Percentiles rank a stretch among this genome's conserved stretches.
These are phyloP conservation scores for Stigmatopora argus DNA, from an alignment of 2,113 vertebrate species.

Conservation along the genomic window DNA sequence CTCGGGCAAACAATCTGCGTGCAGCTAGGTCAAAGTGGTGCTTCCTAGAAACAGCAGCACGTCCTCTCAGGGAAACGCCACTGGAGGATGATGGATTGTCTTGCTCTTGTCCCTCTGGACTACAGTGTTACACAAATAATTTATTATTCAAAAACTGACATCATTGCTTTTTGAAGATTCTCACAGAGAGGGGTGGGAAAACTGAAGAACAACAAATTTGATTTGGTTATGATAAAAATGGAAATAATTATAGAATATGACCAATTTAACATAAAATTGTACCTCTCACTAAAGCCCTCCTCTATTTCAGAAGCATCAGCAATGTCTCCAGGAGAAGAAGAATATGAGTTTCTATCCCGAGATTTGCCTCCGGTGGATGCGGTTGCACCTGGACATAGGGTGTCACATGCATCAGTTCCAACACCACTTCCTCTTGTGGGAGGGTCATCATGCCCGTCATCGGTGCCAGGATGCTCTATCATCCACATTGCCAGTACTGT, in stretches of 20 bases:
- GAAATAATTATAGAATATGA: not conserved
- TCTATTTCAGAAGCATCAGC: conserved; percentile 85
- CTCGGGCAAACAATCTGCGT: conserved; percentile 86
- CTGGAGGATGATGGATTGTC: conserved; percentile 81
- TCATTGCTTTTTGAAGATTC: not conserved
- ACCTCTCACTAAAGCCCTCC: conserved; percentile 94
- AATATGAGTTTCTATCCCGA: conserved; percentile 73
- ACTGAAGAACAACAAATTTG: not conserved
- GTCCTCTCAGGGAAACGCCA: conserved; percentile 74
- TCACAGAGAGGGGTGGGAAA: not conserved
- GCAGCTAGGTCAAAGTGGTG: conserved; percentile 95
- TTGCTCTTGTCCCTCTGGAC: conserved; percentile 86
- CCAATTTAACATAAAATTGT: not conserved
- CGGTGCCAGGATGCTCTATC: conserved; percentile 88
- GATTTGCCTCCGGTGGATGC: conserved; percentile 76
- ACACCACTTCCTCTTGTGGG: conserved; percentile 50
- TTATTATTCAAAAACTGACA: not conserved
- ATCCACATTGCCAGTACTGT: conserved; percentile 98
- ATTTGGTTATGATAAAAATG: not conserved
- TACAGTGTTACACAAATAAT: conserved; percentile 40
- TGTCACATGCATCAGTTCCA: conserved; percentile 58
- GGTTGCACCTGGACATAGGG: conserved; percentile 63
- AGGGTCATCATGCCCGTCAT: conserved; percentile 81
- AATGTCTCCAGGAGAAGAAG: conserved; percentile 84
- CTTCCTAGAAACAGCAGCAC: conserved; percentile 81